Evolutionary conservation across 2,113 vertebrate species (phyloP).

Genomic region (Orycteropus afer): DNA sequence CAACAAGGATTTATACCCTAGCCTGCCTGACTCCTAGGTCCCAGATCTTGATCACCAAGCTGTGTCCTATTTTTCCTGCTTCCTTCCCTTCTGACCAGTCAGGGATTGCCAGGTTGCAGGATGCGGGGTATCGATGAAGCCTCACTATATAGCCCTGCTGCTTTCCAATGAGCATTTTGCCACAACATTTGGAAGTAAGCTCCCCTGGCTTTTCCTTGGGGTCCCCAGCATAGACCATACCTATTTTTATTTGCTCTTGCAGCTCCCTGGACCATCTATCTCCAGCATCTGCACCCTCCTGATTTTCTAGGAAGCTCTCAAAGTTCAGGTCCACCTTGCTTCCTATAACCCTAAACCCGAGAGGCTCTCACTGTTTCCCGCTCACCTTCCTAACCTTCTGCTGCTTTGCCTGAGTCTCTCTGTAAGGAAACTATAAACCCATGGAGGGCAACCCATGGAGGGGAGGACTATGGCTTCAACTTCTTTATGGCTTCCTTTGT

Average conservation of each 20-base stretch:
- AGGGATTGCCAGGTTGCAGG: background rate
- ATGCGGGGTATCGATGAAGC: background rate
- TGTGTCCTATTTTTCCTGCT: background rate
- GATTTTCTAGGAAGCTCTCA: background rate
- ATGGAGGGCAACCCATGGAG: background rate
- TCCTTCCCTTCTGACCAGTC: background rate
- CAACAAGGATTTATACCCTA: background rate
- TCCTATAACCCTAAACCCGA: background rate
- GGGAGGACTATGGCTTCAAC: background rate
- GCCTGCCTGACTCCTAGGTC: background rate
- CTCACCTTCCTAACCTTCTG: background rate
- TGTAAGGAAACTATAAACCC: background rate
- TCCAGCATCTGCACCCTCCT: background rate
- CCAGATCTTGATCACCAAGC: background rate
- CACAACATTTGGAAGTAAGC: background rate
- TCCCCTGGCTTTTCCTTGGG: background rate
- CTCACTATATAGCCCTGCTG: background rate
- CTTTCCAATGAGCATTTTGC: background rate
- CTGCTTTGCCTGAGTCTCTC: background rate
- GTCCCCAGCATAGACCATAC: background rate
- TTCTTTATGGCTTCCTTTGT: constrained; percentile 14
- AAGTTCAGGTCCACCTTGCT: background rate
- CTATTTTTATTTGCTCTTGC: background rate
- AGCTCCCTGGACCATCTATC: background rate
- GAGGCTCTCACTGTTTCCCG: background rate